Conservation (phyloP, 2,888 invertebrate genomes). For the Pseudanteris insignis region DNA sequence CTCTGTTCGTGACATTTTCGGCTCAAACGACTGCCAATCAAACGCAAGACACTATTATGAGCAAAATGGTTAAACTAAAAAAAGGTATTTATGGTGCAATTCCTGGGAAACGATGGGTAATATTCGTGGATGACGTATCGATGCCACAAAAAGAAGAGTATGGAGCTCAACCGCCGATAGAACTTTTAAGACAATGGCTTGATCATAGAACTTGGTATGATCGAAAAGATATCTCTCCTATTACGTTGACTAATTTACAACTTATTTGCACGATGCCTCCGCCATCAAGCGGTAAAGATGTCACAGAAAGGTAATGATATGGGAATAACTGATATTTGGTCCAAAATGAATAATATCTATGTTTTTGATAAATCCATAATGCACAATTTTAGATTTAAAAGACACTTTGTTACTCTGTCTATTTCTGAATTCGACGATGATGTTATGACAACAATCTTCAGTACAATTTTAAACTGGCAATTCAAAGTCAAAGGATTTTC, state of each 20-base stretch:
- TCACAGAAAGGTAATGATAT: conserved; percentile 77
- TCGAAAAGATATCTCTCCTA: conserved; percentile 79
- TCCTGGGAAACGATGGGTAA: conserved; percentile 73
- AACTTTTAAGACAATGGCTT: conserved; percentile 88
- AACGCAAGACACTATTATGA: conserved; percentile 94
- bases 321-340: background rate
- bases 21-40: conserved; percentile 94
- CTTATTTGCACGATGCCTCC: conserved; percentile 89
- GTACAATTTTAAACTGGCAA: conserved; percentile 92
- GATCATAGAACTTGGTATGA: conserved; percentile 93
- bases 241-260: conserved; percentile 86
- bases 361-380: too few species aligned
- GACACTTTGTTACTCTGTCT: conserved; percentile 86
- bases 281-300: conserved; percentile 82
- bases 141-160: conserved; percentile 91
- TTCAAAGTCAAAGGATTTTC: conserved; percentile 90
- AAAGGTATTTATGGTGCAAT: conserved; percentile 73
- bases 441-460: conserved; percentile 84
- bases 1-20: conserved; percentile 90
- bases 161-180: conserved; percentile 95
- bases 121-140: conserved; percentile 94
- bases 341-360: too few species aligned
- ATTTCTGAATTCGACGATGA: conserved; percentile 91
- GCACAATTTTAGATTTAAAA: conserved; percentile 70
- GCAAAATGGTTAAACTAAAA: conserved; percentile 87